Conservation (phyloP, 2,797 vertebrate species). For the Limnodromus scolopaceus region DNA sequence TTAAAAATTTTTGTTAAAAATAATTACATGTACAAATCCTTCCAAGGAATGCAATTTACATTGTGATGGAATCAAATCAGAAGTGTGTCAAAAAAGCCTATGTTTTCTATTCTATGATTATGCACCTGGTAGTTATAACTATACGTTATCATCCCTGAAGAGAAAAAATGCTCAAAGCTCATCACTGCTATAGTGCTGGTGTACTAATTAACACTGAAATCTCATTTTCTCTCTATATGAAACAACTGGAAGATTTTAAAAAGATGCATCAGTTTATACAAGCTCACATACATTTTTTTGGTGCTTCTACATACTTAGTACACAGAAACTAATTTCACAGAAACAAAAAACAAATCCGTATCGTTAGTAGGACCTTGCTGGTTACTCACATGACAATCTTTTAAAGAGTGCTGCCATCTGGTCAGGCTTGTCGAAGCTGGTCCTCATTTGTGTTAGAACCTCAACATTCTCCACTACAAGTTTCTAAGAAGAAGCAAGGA, state of each 20-base stretch:
- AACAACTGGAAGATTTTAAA: not conserved
- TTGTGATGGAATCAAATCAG: not conserved
- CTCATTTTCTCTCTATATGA: not conserved
- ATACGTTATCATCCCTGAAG: not conserved
- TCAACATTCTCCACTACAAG: constrained; percentile 98
- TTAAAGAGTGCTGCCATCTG: constrained; percentile 99
- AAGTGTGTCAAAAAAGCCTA: not conserved
- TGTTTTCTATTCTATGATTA: not conserved
- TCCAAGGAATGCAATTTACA: not conserved
- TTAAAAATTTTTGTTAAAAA: not conserved
- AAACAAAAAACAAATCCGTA: not conserved
- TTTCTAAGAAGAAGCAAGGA: constrained; percentile 84
- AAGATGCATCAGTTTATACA: not conserved
- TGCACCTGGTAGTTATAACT: not conserved
- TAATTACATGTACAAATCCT: not conserved
- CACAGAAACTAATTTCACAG: not conserved
- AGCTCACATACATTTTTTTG: not conserved
- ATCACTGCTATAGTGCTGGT: not conserved
- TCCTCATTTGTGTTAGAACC: constrained; percentile 98
- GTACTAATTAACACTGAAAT: not conserved
- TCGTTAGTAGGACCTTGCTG: not conserved
- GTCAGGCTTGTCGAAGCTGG: constrained; percentile 98
- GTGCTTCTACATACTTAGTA: not conserved
- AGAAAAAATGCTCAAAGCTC: not conserved
- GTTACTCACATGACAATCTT: constrained; percentile 92